Evolutionary conservation across 2,888 invertebrate species (phyloP), one percentile per base, ranked within the genome.

Genomic region (Theodoxus fluviatilis): DNA sequence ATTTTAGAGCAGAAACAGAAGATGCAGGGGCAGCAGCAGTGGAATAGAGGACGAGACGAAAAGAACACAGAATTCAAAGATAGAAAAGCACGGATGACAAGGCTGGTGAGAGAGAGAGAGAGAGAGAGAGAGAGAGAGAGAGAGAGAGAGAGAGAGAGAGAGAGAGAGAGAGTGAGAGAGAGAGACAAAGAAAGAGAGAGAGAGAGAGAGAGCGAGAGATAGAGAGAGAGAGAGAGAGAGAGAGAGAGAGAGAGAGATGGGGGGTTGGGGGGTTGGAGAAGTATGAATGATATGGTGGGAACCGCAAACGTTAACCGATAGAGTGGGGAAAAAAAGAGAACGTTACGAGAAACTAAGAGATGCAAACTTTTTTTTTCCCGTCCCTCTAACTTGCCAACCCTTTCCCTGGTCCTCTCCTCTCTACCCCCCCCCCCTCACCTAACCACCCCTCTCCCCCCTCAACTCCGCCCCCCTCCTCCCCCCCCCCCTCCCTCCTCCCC

Each of bases 131-230:
- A 12, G 43, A 43, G 43, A 43, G 43, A 43, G 43, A 43, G 43
- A 43, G 43, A 43, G 43, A 43, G 43, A 43, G 43, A 43, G 43
- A 43, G 43, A 43, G 43, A 43, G 43, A 43, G 43, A 43, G 43
- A 43, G 43, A 43, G 43, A 43, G 43, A 43, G 43, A 43, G 43
- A 43, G 43, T 12, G 43, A 43, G 43, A 43, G 43, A 43, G 43
- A 43, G 43, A 43, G 43, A 43, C 12, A 43, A 15, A 43, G 43
- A 43, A 15, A 43, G 43, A 43, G 43, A 43, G 43, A 43, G 43
- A 43, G 43, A 43, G 43, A 43, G 43, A 43, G 43, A 43, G 43
- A 43, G 43, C 9, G 43, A 43, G 43, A 43, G 43, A 43, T 9
- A 43, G 43, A 43, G 43, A 43, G 43, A 43, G 43, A 43, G 43